Evolutionary conservation across 2,797 vertebrate species (phyloP).

Genomic region (Melanotaenia boesemani): DNA sequence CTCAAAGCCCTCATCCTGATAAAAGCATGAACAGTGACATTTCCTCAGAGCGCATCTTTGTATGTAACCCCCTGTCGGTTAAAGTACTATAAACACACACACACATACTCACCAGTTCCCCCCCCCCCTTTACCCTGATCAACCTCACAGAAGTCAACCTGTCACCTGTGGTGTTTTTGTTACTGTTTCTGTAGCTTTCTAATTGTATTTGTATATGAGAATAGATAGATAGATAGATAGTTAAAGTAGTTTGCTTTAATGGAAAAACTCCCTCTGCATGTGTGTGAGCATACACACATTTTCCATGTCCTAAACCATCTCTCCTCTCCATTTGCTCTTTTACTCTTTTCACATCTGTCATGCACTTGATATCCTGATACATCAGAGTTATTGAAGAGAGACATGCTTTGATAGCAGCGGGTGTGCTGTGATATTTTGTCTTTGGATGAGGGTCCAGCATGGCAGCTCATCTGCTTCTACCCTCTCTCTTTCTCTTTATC

Average conservation of each 20-base stretch:
- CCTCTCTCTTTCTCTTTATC: background rate
- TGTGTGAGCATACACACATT: conserved; percentile 9
- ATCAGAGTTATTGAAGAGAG: conserved; percentile 49
- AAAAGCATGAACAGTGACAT: conserved; percentile 69
- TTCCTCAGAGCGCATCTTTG: conserved; percentile 51
- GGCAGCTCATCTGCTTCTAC: conserved; percentile 13
- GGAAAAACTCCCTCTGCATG: conserved; percentile 21
- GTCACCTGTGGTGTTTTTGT: conserved; percentile 43
- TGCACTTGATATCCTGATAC: conserved; percentile 50
- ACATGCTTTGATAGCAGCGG: conserved; percentile 48
- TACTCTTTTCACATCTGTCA: conserved; percentile 46
- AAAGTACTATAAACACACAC: background rate
- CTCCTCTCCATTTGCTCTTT: conserved; percentile 32
- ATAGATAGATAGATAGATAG: no score
- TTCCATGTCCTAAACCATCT: conserved; percentile 24
- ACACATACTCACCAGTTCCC: conserved; percentile 12
- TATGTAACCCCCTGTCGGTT: conserved; percentile 25
- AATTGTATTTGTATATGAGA: conserved; percentile 29
- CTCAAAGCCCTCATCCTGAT: conserved; percentile 58
- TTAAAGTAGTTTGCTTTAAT: conserved; percentile 18
- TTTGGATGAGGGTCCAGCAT: conserved; percentile 24
- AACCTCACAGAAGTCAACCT: conserved; percentile 43
- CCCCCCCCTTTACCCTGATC: conserved; percentile 22
- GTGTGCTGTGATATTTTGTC: conserved; percentile 50
- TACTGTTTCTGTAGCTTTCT: conserved; percentile 11